Evolutionary conservation across 2,888 invertebrate genomes (phyloP).

Genomic region (Eumerus sabulonum): DNA sequence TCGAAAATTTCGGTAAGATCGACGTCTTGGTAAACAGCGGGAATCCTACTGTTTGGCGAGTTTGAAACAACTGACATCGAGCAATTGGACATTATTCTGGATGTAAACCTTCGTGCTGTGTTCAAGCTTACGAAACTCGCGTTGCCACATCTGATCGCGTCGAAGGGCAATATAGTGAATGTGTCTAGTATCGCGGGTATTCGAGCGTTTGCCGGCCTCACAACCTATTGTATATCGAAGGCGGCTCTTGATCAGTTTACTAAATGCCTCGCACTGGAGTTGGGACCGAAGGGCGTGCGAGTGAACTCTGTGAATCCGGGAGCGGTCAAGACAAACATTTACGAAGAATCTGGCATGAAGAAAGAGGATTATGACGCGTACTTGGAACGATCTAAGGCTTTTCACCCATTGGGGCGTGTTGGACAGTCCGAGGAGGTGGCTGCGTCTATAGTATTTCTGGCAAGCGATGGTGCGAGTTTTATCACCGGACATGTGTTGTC

Average conservation of each 20-base stretch:
- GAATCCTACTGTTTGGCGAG: constrained; percentile 86
- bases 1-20: constrained; percentile 82
- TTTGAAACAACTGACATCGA: constrained; percentile 89
- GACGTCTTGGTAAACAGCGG: constrained; percentile 93
- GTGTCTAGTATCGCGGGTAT: constrained; percentile 95
- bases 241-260: constrained; percentile 96
- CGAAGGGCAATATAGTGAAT: constrained; percentile 92
- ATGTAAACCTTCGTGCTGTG: constrained; percentile 89
- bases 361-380: constrained; percentile 88
- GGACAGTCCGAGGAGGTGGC: constrained; percentile 93
- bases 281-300: constrained; percentile 87
- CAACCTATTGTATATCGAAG: constrained; percentile 95
- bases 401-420: constrained; percentile 92
- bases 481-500: constrained; percentile 86
- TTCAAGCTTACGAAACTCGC: constrained; percentile 89
- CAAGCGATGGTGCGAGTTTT: constrained; percentile 86
- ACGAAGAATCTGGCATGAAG: constrained; percentile 87
- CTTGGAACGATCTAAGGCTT: constrained; percentile 87
- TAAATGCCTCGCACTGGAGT: constrained; percentile 90
- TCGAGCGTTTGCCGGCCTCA: constrained; percentile 90
- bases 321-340: constrained; percentile 91
- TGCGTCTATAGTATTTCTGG: constrained; percentile 91
- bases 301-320: constrained; percentile 96
- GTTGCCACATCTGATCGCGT: constrained; percentile 87
- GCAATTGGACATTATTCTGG: constrained; percentile 91